Conservation (phyloP, 2,797 vertebrate genomes). For the Denticeps clupeoides region DNA sequence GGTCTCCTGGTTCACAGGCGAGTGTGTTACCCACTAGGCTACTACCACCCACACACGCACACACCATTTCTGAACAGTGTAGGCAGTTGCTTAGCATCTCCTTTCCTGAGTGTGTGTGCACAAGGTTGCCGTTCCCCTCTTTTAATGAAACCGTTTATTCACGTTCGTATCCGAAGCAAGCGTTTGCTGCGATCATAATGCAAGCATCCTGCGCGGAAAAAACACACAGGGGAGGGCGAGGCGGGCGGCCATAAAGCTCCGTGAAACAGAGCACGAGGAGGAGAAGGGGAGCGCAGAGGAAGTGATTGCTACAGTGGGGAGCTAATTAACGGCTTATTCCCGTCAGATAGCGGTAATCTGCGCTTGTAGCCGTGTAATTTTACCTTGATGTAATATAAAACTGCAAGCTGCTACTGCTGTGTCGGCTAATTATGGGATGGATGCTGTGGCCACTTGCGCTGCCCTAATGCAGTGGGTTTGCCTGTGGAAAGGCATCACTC, state of each 20-base stretch:
- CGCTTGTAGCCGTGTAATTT: conserved; percentile 18
- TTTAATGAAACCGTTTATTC: too few species aligned
- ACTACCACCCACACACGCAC: too few species aligned
- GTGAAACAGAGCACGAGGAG: conserved; percentile 9
- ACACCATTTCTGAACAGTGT: too few species aligned
- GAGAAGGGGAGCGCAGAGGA: conserved; percentile 6
- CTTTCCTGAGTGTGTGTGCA: too few species aligned
- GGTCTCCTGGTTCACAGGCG: too few species aligned
- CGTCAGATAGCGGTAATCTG: conserved; percentile 22
- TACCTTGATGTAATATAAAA: conserved; percentile 31
- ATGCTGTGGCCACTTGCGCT: conserved; percentile 18
- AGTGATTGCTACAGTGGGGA: conserved; percentile 31
- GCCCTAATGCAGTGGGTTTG: conserved; percentile 8
- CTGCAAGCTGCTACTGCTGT: conserved; percentile 25
- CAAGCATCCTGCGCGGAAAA: too few species aligned
- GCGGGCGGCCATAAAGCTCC: conserved; percentile 10
- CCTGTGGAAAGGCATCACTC: neutral
- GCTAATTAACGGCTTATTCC: conserved; percentile 29
- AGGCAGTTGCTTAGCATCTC: too few species aligned
- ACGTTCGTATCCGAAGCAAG: too few species aligned
- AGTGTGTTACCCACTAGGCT: too few species aligned
- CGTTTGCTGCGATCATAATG: too few species aligned
- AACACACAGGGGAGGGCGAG: too few species aligned
- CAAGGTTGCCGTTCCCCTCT: too few species aligned
- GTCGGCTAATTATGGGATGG: conserved; percentile 25